phyloP scores from a whole-genome alignment of 2,888 invertebrate species.

The Drosophila ustulata region DNA sequence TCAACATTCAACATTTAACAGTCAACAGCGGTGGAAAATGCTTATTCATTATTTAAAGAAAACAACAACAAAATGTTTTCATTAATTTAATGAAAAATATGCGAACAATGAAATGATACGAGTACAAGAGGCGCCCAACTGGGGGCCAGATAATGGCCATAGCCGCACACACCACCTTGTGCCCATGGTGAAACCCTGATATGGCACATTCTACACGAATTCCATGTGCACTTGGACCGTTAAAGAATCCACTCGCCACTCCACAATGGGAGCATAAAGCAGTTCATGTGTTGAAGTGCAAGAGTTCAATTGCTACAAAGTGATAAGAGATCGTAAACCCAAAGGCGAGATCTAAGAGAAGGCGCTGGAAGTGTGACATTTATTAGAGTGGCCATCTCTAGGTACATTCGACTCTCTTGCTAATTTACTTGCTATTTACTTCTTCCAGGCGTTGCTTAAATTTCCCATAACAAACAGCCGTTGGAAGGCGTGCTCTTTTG shows the following conservation, averaged over 20 bases:
- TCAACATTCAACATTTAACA: not conserved
- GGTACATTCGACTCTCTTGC: too few species aligned
- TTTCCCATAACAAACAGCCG: not conserved
- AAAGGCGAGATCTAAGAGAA: slow-evolving; percentile 1
- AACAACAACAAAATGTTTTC: slow-evolving; percentile 40
- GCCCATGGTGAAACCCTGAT: slow-evolving; percentile 28
- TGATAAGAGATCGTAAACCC: slow-evolving; percentile 48
- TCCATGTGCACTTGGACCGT: not conserved
- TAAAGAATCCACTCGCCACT: not conserved
- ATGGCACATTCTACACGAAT: slow-evolving; percentile 29
- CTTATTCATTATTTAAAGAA: slow-evolving; percentile 38
- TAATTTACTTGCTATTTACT: not conserved
- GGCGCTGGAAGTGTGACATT: slow-evolving; percentile 9
- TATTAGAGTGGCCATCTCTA: not conserved
- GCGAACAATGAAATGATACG: slow-evolving; percentile 17
- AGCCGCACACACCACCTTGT: slow-evolving; percentile 8
- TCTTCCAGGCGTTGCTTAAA: not conserved
- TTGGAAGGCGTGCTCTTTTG: slow-evolving; percentile 2
- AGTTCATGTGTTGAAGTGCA: slow-evolving; percentile 53
- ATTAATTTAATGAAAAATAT: slow-evolving; percentile 51
- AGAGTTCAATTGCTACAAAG: slow-evolving; percentile 70
- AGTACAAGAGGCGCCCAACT: slow-evolving; percentile 20
- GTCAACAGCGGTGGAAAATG: slow-evolving; percentile 12
- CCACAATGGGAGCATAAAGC: slow-evolving; percentile 20
- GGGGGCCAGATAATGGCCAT: slow-evolving; percentile 17